A percentile compares a stretch with the other conserved stretches of the same genome.
phyloP scores from a whole-genome alignment of 2,113 vertebrate species.

The Chaetodon auriga region DNA sequence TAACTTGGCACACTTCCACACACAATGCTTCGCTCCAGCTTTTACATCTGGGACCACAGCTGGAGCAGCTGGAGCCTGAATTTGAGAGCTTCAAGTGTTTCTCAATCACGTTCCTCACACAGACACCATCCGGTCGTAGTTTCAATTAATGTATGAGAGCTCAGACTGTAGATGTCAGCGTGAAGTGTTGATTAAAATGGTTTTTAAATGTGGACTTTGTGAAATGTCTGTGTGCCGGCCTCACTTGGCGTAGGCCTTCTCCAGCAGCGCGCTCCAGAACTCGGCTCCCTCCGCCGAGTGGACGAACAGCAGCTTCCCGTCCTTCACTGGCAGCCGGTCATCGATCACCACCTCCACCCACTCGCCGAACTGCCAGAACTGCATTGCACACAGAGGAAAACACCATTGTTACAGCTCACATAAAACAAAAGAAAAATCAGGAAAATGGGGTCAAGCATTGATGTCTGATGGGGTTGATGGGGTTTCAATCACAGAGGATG shows the following conservation, averaged over 20 bases:
- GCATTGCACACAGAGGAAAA: neutral
- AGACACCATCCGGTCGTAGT: neutral
- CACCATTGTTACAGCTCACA: neutral
- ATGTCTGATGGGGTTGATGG: no score
- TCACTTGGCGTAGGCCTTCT: constrained; percentile 87
- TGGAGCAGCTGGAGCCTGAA: constrained; percentile 30
- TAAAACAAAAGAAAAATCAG: no score
- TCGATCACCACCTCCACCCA: constrained; percentile 87
- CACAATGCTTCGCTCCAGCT: constrained; percentile 11
- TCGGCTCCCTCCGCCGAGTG: constrained; percentile 83
- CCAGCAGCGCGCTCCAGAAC: constrained; percentile 86
- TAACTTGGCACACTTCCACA: neutral
- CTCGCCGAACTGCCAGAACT: constrained; percentile 88
- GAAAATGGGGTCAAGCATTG: no score
- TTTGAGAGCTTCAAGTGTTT: neutral
- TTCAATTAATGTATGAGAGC: no score
- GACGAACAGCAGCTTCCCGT: constrained; percentile 85
- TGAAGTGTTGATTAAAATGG: no score
- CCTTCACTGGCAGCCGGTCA: constrained; percentile 82
- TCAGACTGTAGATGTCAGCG: no score
- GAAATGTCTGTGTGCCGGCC: neutral
- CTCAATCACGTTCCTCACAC: neutral
- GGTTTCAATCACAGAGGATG: no score
- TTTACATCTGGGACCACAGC: constrained; percentile 12
- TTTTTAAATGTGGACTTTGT: no score